Percentiles rank a stretch among this genome's conserved stretches.
phyloP scores from a whole-genome alignment of 2,888 invertebrate genomes.

The Drosophila macrospina region DNA sequence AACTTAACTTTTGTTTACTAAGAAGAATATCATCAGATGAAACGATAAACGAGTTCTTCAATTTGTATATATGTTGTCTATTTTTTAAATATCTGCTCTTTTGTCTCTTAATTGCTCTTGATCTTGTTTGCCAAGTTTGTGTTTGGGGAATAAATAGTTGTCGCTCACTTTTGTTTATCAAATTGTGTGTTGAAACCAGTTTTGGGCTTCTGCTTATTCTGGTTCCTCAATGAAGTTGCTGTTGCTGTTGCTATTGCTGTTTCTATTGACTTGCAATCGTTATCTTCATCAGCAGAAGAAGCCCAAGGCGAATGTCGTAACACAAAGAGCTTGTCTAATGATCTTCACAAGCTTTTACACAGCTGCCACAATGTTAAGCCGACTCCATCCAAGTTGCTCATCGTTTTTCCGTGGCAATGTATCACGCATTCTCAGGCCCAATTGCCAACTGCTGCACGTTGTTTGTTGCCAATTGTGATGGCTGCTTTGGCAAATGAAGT shows the following conservation, averaged over 20 bases:
- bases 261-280: constrained; percentile 15
- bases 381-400: constrained; percentile 46
- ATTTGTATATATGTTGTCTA: background rate
- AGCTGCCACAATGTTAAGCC: constrained; percentile 37
- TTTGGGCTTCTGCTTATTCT: constrained; percentile 41
- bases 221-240: constrained; percentile 20
- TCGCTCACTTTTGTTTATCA: constrained; percentile 42
- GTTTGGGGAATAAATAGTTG: constrained; percentile 17
- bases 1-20: background rate
- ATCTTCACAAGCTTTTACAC: constrained; percentile 32
- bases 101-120: constrained; percentile 22
- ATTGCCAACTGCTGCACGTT: constrained; percentile 53
- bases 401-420: constrained; percentile 48
- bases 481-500: constrained; percentile 25
- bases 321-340: constrained; percentile 48
- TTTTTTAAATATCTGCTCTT: constrained; percentile 1
- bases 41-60: constrained; percentile 34
- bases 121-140: constrained; percentile 34
- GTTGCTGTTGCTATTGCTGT: constrained; percentile 4
- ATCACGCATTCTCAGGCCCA: constrained; percentile 70
- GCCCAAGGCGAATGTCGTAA: constrained; percentile 50
- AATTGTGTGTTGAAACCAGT: constrained; percentile 44
- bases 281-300: constrained; percentile 31
- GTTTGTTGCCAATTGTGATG: constrained; percentile 41
- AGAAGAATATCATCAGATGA: background rate